A percentile compares a stretch with the other conserved stretches of the same genome.
Conservation (phyloP, 2,888 invertebrate genomes). For the Pachydiplax longipennis region DNA sequence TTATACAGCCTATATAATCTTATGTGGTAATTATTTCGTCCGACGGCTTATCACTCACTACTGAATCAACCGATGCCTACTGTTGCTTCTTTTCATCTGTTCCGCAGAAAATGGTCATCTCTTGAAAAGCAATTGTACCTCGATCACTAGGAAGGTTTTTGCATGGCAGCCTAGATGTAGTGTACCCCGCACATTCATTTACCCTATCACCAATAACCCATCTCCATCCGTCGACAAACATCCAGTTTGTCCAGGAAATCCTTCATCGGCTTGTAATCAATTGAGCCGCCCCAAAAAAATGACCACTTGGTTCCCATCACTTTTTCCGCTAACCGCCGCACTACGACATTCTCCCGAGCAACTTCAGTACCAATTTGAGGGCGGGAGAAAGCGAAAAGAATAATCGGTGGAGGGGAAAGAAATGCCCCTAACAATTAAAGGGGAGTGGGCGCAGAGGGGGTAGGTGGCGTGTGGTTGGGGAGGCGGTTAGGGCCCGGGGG, state of each 20-base stretch:
- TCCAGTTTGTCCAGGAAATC: neutral
- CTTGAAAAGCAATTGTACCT: too few species aligned
- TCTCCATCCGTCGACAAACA: neutral
- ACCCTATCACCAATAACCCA: neutral
- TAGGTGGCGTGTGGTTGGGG: neutral
- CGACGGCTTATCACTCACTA: too few species aligned
- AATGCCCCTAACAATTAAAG: neutral
- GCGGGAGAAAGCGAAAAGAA: neutral
- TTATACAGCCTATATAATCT: too few species aligned
- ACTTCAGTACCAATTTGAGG: slow-evolving; percentile 13
- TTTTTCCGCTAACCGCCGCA: neutral
- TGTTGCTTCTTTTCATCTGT: too few species aligned
- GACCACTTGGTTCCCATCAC: neutral
- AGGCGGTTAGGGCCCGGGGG: neutral
- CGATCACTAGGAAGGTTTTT: too few species aligned
- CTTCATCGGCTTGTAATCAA: slow-evolving; percentile 32
- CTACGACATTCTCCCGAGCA: neutral
- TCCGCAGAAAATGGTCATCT: too few species aligned
- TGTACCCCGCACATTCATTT: neutral
- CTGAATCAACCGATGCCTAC: too few species aligned
- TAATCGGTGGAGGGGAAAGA: neutral
- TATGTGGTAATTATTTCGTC: too few species aligned
- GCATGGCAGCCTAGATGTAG: too few species aligned
- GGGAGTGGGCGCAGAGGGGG: too few species aligned
- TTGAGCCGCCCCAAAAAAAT: neutral